Conservation (phyloP, 2,113 vertebrate species). For the Antechinus stuartii region DNA sequence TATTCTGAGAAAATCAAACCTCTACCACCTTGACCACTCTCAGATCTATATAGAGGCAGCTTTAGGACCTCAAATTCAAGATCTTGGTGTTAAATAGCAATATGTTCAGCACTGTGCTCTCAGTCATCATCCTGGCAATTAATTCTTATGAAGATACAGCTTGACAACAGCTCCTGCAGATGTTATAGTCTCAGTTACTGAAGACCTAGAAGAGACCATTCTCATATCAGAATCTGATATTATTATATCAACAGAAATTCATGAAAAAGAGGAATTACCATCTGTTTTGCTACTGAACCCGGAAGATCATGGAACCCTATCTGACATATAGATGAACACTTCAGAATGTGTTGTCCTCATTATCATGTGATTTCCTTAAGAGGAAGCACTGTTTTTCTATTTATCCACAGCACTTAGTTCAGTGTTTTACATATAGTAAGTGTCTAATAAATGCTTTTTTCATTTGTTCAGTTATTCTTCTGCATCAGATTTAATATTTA, state of each 20-base stretch:
- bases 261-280: not conserved
- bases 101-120: not conserved
- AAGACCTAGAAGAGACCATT: not conserved
- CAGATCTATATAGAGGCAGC: not conserved
- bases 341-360: not conserved
- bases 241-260: not conserved
- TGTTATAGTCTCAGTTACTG: not conserved
- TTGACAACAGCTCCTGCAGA: not conserved
- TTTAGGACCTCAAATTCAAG: not conserved
- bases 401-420: not conserved
- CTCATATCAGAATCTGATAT: not conserved
- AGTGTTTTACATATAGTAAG: not conserved
- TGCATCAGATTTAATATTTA: not conserved
- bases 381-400: not conserved
- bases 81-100: not conserved
- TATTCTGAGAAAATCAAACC: not conserved
- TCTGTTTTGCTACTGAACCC: not conserved
- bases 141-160: not conserved
- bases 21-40: not conserved
- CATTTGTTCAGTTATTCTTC: not conserved
- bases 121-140: not conserved
- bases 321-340: not conserved
- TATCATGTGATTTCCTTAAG: not conserved
- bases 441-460: not conserved
- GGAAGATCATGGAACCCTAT: not conserved